A percentile compares a stretch with the other conserved stretches of the same genome.
phyloP scores from a whole-genome alignment of 2,888 invertebrate genomes.

The Bimastos eiseni region DNA sequence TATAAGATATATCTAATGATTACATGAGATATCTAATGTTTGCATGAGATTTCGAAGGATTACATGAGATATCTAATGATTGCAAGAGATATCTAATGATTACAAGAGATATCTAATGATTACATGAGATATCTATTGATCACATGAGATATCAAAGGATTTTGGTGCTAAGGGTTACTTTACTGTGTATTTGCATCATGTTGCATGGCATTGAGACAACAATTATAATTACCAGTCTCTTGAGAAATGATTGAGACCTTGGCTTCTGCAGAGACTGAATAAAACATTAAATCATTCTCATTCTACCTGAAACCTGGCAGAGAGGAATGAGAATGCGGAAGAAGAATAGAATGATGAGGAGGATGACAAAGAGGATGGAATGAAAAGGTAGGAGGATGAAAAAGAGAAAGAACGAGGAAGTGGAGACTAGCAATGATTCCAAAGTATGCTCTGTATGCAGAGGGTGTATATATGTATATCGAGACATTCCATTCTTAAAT shows the following conservation, averaged over 20 bases:
- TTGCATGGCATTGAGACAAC: neutral
- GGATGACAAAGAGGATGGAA: neutral
- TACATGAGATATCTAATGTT: no score
- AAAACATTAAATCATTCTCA: neutral
- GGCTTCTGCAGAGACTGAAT: neutral
- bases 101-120: no score
- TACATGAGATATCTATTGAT: no score
- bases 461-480: neutral
- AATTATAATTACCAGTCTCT: neutral
- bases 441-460: neutral
- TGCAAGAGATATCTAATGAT: no score
- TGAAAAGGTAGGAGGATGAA: neutral
- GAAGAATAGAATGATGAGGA: neutral
- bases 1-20: no score
- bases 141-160: no score
- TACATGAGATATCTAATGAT: no score
- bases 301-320: neutral
- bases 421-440: neutral
- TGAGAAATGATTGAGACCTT: conserved; percentile 2
- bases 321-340: neutral
- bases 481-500: neutral
- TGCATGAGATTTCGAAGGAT: no score
- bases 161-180: neutral
- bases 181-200: neutral
- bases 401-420: neutral